Evolutionary conservation across 2,888 invertebrate genomes (phyloP), one percentile per base, ranked within the genome.

Genomic region (Tenthredo livida): DNA sequence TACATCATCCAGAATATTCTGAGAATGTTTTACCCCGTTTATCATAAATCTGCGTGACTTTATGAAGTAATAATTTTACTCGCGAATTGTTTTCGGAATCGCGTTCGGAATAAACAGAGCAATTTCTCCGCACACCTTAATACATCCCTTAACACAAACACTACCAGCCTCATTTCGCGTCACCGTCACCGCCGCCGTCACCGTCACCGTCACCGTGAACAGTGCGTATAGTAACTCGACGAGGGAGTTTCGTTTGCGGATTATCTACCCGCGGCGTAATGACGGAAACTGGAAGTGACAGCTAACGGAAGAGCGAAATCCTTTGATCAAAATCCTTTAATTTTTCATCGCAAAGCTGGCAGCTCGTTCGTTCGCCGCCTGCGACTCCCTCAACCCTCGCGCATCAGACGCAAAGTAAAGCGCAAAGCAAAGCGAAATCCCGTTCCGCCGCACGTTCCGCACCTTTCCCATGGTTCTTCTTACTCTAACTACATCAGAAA

Each of bases 251-350:
- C 84, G 86, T 86, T 47, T 80, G 58, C 37, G 80, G 80, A 80
- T 80, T 80, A 80, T 80, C 80, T 80, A 54, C 83, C 61, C 84
- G 83, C 83, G 82, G 58, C 84, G 86, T 87, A 88, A 88, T 86
- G 87, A 87, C 87, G 86, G 86, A 85, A 85, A 85, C 87, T 89
- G 89, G 75, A 84, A 84, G 86, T 89, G 89, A 89, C 89, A 89
- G 88, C 87, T 86, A 84, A 85, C 87, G 86, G 78, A 88, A 87
- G 84, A 87, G 86, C 85, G 86, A 87, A 86, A 88, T 87, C 89
- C 89, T 89, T 89, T 89, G 89, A 89, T 89, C 89, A 89, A 89
- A 88, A 87, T 88, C 86, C 88, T 89, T 88, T 89, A 89, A 89
- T 89, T 89, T 89, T 88, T 89, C 88, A 89, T 88, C 88, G 85